These are phyloP conservation scores for Ceratina calcarata DNA, from an alignment of 1,140 invertebrate genomes.

Conservation along the genomic window DNA sequence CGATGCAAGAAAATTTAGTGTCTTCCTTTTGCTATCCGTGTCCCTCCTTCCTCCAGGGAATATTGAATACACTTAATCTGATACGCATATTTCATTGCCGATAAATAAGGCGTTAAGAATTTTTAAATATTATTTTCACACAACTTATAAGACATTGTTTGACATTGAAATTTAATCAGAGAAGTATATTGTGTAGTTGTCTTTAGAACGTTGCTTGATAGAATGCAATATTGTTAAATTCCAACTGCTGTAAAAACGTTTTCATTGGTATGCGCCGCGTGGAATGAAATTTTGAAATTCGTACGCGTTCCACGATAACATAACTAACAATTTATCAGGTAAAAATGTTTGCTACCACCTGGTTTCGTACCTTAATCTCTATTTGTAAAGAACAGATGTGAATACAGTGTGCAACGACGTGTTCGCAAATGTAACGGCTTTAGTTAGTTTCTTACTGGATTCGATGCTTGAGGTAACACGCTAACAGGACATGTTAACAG, in stretches of 20 bases:
- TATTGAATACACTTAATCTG: background rate
- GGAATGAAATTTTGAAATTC: conserved; percentile 39
- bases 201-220: background rate
- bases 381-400: background rate
- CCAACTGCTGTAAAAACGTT: conserved; percentile 17
- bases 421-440: too few species aligned
- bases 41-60: background rate
- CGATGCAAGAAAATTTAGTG: background rate
- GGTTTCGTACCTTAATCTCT: too few species aligned
- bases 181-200: background rate
- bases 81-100: background rate
- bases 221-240: conserved; percentile 50
- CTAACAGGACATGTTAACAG: conserved; percentile 55
- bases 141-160: too few species aligned
- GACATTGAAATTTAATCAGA: too few species aligned
- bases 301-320: background rate
- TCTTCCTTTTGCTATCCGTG: background rate
- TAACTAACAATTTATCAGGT: background rate
- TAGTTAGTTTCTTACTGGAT: background rate
- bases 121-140: too few species aligned
- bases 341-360: background rate
- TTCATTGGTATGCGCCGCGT: background rate
- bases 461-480: conserved; percentile 36
- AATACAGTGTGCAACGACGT: too few species aligned
- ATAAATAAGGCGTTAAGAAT: background rate